These are phyloP conservation scores for Hypomecis punctinalis DNA, from an alignment of 2,888 invertebrate genomes.

Conservation along the genomic window DNA sequence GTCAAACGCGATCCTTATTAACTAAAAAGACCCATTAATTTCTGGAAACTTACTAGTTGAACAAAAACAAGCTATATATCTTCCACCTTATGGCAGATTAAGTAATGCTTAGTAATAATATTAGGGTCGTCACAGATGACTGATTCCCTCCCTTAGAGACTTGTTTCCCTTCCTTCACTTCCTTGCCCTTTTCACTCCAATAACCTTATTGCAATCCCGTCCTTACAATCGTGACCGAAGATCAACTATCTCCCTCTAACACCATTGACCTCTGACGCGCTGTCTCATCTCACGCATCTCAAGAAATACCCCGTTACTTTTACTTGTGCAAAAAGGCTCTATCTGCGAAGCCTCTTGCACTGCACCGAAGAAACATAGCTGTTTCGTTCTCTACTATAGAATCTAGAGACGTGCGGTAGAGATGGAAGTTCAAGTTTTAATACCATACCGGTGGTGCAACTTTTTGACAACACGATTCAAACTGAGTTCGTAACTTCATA, in stretches of 20 bases:
- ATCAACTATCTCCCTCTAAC: slow-evolving; percentile 60
- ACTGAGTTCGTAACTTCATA: slow-evolving; percentile 64
- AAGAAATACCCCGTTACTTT: slow-evolving; percentile 84
- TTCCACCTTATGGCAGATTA: too few species aligned
- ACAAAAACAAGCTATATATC: too few species aligned
- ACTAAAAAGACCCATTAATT: too few species aligned
- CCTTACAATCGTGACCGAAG: slow-evolving; percentile 70
- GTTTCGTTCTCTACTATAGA: slow-evolving; percentile 52
- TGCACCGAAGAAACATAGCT: slow-evolving; percentile 30
- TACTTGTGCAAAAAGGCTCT: slow-evolving; percentile 83
- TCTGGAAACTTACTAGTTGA: too few species aligned
- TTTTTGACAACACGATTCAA: slow-evolving; percentile 81
- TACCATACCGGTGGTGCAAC: slow-evolving; percentile 77
- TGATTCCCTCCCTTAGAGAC: slow-evolving; percentile 7
- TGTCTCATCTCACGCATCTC: slow-evolving; percentile 79
- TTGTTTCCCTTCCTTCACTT: slow-evolving; percentile 8
- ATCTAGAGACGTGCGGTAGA: slow-evolving; percentile 42
- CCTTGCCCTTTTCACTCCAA: slow-evolving; percentile 39
- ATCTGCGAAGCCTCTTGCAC: slow-evolving; percentile 65
- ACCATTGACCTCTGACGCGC: slow-evolving; percentile 58
- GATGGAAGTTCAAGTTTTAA: slow-evolving; percentile 60
- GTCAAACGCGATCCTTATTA: too few species aligned
- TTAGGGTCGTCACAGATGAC: neutral
- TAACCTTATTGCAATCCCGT: slow-evolving; percentile 46
- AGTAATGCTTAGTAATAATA: too few species aligned